Conservation (phyloP, 2,797 vertebrate species). For the Chaetophractus vellerosus region DNA sequence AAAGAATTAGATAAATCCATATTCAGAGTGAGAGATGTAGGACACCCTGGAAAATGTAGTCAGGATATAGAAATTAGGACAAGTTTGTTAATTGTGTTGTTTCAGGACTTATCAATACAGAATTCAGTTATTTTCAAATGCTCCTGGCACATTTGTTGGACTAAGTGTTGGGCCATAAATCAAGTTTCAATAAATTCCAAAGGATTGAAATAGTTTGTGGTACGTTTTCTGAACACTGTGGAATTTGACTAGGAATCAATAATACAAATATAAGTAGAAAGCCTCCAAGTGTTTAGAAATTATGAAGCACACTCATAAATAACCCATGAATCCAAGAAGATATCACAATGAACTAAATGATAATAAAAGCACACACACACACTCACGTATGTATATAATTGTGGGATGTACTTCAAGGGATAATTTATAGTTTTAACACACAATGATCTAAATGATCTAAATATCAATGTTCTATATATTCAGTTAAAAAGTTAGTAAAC, state of each 20-base stretch:
- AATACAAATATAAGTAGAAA: constrained; percentile 15
- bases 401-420: neutral
- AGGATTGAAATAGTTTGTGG: neutral
- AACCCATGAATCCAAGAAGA: neutral
- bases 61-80: neutral
- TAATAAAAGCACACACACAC: neutral
- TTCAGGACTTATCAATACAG: neutral
- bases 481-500: neutral
- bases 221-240: neutral
- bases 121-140: neutral
- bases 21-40: neutral
- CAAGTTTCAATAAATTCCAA: constrained; percentile 10
- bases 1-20: neutral
- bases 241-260: neutral
- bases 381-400: neutral
- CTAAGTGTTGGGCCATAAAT: neutral
- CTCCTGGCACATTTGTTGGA: neutral
- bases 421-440: neutral
- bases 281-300: neutral
- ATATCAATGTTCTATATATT: neutral
- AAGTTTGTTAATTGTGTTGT: neutral
- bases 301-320: neutral
- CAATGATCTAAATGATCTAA: neutral
- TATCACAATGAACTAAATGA: constrained; percentile 2
- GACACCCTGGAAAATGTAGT: neutral